A percentile compares a stretch with the other conserved stretches of the same genome.
phyloP scores from a whole-genome alignment of 1,140 invertebrate genomes.

The Trichoplusia ni region DNA sequence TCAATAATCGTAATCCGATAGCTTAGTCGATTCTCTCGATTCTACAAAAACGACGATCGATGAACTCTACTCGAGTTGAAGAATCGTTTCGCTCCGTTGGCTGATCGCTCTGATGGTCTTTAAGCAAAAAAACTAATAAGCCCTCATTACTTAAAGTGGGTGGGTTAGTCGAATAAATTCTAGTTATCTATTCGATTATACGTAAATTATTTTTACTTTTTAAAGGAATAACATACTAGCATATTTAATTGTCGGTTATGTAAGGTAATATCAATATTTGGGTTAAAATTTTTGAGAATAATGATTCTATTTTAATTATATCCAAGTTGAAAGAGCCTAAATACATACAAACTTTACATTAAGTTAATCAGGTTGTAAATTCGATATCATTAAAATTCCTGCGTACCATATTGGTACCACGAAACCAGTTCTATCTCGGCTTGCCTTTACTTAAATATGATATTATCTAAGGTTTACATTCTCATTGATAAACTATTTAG shows the following conservation, averaged over 20 bases:
- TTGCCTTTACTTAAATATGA: not conserved
- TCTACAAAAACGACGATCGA: slow-evolving; percentile 61
- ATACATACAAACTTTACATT: not conserved
- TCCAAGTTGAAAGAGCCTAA: too few relatives aligned
- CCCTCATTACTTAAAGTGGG: slow-evolving; percentile 11
- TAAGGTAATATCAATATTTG: too few relatives aligned
- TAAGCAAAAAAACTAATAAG: slow-evolving; percentile 25
- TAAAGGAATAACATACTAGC: too few relatives aligned
- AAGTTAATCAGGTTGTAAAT: not conserved
- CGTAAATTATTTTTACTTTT: too few relatives aligned
- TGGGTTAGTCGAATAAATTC: not conserved
- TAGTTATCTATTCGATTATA: too few relatives aligned
- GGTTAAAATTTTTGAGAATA: too few relatives aligned
- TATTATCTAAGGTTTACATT: not conserved
- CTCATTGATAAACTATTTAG: not conserved
- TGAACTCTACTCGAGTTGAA: slow-evolving; percentile 68
- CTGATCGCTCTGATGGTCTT: slow-evolving; percentile 46
- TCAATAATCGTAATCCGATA: slow-evolving; percentile 52
- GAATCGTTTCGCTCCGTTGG: slow-evolving; percentile 69
- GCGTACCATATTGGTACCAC: not conserved
- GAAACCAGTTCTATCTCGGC: not conserved
- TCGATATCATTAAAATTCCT: not conserved
- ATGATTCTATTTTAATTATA: too few relatives aligned
- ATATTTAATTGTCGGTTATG: too few relatives aligned
- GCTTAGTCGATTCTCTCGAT: slow-evolving; percentile 14